These are phyloP conservation scores for Oxycera nigricornis DNA, from an alignment of 2,888 invertebrate genomes.

Conservation along the genomic window DNA sequence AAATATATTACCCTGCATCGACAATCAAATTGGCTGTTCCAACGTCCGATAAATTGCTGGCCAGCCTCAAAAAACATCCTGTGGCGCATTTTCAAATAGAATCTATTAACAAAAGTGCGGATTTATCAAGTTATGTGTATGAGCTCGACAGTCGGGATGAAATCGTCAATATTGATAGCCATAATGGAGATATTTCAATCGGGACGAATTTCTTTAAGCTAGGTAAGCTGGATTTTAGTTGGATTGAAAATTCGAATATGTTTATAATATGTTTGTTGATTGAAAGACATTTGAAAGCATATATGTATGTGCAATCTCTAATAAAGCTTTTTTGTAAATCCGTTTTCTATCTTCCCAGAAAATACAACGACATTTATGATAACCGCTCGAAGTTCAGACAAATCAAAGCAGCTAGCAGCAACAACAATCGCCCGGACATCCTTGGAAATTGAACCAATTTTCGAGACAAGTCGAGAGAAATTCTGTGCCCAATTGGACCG, in stretches of 20 bases:
- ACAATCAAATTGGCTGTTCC: slow-evolving; percentile 58
- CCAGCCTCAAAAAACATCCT: slow-evolving; percentile 59
- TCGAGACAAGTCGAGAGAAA: slow-evolving; percentile 46
- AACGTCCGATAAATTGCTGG: slow-evolving; percentile 57
- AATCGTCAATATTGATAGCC: slow-evolving; percentile 55
- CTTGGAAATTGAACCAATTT: slow-evolving; percentile 54
- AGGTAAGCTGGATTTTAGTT: slow-evolving; percentile 30
- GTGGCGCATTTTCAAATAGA: slow-evolving; percentile 59
- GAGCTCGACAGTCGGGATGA: slow-evolving; percentile 55
- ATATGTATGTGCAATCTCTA: background rate
- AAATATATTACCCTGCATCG: slow-evolving; percentile 59
- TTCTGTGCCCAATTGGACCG: slow-evolving; percentile 57
- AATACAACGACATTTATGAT: slow-evolving; percentile 53
- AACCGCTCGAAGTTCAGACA: slow-evolving; percentile 51
- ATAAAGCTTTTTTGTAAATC: background rate
- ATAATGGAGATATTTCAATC: slow-evolving; percentile 58
- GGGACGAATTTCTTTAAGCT: slow-evolving; percentile 54
- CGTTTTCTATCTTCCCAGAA: slow-evolving; percentile 42
- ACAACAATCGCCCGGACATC: slow-evolving; percentile 55
- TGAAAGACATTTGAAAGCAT: background rate
- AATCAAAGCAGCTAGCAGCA: slow-evolving; percentile 30
- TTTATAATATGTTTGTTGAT: slow-evolving; percentile 5
- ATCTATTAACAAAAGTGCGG: slow-evolving; percentile 52
- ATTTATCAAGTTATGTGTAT: slow-evolving; percentile 55
- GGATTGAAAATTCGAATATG: too few species aligned